Conservation (phyloP, 2,888 invertebrate genomes). For the Dasypogon diadema region DNA sequence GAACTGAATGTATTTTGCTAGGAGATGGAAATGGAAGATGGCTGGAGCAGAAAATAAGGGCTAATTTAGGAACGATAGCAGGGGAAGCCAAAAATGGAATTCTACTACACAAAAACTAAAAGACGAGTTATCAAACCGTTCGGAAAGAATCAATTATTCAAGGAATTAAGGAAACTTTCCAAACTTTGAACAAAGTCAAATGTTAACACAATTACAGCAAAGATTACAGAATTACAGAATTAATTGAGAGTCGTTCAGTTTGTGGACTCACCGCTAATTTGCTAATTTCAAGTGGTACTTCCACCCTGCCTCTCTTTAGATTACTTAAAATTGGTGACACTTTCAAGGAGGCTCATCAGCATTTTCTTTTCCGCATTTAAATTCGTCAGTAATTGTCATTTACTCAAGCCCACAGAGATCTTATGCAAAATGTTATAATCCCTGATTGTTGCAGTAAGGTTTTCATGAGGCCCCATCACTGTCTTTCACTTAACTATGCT, state of each 20-base stretch:
- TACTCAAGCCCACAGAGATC: neutral
- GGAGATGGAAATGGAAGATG: too few species aligned
- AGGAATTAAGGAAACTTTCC: too few species aligned
- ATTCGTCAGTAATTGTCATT: slow-evolving; percentile 25
- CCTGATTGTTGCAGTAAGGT: neutral
- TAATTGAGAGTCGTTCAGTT: slow-evolving; percentile 14
- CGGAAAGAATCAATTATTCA: too few species aligned
- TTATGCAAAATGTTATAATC: slow-evolving; percentile 45
- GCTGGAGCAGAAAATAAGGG: too few species aligned
- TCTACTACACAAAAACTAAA: too few species aligned
- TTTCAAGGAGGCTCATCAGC: neutral
- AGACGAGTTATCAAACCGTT: too few species aligned
- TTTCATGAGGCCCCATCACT: slow-evolving; percentile 5
- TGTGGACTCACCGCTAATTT: neutral
- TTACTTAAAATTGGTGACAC: slow-evolving; percentile 27
- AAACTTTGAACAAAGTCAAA: neutral
- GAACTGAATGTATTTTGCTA: too few species aligned
- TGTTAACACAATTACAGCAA: neutral
- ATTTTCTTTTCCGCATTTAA: neutral
- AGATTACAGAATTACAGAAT: neutral
- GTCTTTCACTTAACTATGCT: neutral
- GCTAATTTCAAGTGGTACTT: slow-evolving; percentile 2
- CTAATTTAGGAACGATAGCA: too few species aligned
- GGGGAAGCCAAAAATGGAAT: too few species aligned
- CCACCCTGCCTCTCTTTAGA: neutral